Percentiles rank a stretch among this genome's conserved stretches.
Evolutionary conservation across 2,888 invertebrate genomes (phyloP).

Genomic region (Plusia festucae): DNA sequence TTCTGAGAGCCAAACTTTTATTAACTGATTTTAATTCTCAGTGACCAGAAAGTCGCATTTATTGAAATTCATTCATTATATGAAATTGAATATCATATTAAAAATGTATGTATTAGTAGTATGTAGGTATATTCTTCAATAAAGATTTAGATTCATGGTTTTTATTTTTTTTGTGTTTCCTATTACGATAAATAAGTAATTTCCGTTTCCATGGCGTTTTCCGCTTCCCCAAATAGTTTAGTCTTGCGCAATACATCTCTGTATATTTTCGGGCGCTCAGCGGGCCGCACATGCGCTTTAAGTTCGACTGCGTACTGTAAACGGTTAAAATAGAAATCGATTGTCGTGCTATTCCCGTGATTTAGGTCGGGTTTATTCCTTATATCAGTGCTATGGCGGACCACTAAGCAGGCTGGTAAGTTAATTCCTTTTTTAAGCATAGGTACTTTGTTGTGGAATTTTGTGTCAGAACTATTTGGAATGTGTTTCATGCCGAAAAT

Average conservation of each 20-base stretch:
- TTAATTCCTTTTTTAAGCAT: slow-evolving; percentile 14
- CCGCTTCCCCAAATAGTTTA: background rate
- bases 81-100: too few relatives aligned
- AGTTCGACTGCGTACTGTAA: slow-evolving; percentile 66
- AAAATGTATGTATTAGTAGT: too few relatives aligned
- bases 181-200: background rate
- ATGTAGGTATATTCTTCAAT: too few relatives aligned
- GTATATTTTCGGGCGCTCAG: slow-evolving; percentile 69
- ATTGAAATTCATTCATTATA: too few relatives aligned
- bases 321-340: slow-evolving; percentile 82
- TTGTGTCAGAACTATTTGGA: background rate
- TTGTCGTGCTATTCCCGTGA: slow-evolving; percentile 76
- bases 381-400: slow-evolving; percentile 44
- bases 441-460: slow-evolving; percentile 6
- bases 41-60: too few relatives aligned
- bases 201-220: background rate
- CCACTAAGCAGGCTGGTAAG: slow-evolving; percentile 47
- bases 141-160: too few relatives aligned
- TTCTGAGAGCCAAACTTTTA: too few relatives aligned
- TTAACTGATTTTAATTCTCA: too few relatives aligned
- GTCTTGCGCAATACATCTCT: slow-evolving; percentile 64
- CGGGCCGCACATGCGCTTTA: slow-evolving; percentile 81
- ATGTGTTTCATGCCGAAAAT: background rate
- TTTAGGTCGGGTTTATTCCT: slow-evolving; percentile 66
- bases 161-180: background rate